These are phyloP conservation scores for Diloba caeruleocephala DNA, from an alignment of 2,888 invertebrate genomes.

Conservation along the genomic window DNA sequence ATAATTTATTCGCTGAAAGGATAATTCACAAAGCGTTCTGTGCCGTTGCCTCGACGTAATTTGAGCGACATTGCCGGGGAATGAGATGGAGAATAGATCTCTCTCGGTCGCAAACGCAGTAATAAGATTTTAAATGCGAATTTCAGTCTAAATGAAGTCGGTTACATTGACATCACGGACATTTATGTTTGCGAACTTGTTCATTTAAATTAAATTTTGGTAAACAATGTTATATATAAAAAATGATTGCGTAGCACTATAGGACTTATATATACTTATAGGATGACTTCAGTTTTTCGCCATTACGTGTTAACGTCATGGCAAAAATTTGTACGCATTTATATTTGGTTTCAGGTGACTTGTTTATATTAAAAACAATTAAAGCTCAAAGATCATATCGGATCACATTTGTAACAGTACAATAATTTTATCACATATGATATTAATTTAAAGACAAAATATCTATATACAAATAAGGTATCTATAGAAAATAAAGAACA, in stretches of 20 bases:
- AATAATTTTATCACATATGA: too few species aligned
- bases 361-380: too few species aligned
- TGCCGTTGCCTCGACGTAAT: conserved; percentile 66
- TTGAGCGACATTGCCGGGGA: conserved; percentile 65
- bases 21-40: conserved; percentile 67
- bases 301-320: too few species aligned
- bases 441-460: too few species aligned
- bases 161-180: conserved; percentile 60
- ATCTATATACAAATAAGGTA: too few species aligned
- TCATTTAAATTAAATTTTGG: conserved; percentile 53
- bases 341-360: too few species aligned
- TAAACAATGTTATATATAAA: conserved; percentile 49
- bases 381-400: too few species aligned
- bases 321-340: too few species aligned
- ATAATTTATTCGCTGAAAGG: conserved; percentile 66
- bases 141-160: conserved; percentile 74
- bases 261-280: too few species aligned
- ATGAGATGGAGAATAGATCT: conserved; percentile 59
- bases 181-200: conserved; percentile 55
- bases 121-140: conserved; percentile 83
- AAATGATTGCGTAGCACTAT: conserved; percentile 16
- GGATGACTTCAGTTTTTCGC: too few species aligned
- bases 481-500: too few species aligned
- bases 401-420: too few species aligned
- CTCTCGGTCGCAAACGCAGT: conserved; percentile 60